Percentiles rank a stretch among this genome's conserved stretches.
Conservation (phyloP, 1,140 invertebrate genomes). For the Neodiprion fabricii region DNA sequence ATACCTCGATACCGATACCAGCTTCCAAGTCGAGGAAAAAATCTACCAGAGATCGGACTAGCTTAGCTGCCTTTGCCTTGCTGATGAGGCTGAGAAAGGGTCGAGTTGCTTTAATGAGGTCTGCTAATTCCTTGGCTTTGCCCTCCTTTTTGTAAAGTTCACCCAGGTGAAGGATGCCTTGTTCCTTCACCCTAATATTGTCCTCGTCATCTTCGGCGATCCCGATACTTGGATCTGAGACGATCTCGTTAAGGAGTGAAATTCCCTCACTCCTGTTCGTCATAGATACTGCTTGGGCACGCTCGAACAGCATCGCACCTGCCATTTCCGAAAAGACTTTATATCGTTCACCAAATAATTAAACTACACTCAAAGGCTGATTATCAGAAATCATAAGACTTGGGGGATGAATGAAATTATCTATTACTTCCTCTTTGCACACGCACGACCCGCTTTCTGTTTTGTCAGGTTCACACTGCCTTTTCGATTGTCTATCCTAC, state of each 20-base stretch:
- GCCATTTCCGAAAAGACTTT: slow-evolving; percentile 66
- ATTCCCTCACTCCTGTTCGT: slow-evolving; percentile 76
- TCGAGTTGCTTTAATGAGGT: slow-evolving; percentile 91
- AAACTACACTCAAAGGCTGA: slow-evolving; percentile 9
- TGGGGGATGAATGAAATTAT: not conserved
- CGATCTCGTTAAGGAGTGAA: slow-evolving; percentile 74
- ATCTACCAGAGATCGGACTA: slow-evolving; percentile 95
- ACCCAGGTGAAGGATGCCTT: slow-evolving; percentile 87
- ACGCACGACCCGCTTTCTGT: not conserved
- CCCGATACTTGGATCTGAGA: slow-evolving; percentile 69
- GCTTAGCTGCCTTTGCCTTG: slow-evolving; percentile 98
- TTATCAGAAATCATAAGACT: slow-evolving; percentile 18
- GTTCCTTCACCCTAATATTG: slow-evolving; percentile 86
- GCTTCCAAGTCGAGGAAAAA: slow-evolving; percentile 97
- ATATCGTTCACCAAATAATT: slow-evolving; percentile 14
- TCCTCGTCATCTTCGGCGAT: slow-evolving; percentile 83
- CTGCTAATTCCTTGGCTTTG: slow-evolving; percentile 91
- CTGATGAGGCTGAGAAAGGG: slow-evolving; percentile 94
- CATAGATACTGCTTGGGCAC: slow-evolving; percentile 74
- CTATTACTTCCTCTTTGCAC: not conserved
- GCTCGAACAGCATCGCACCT: slow-evolving; percentile 85
- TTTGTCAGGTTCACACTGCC: slow-evolving; percentile 10
- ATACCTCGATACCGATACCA: slow-evolving; percentile 85
- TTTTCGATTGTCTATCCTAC: not conserved
- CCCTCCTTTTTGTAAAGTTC: slow-evolving; percentile 90